Percentiles rank a stretch among this genome's conserved stretches.
Evolutionary conservation across 1,140 invertebrate species (phyloP).

Genomic region (Pseudomyrmex pallidus): DNA sequence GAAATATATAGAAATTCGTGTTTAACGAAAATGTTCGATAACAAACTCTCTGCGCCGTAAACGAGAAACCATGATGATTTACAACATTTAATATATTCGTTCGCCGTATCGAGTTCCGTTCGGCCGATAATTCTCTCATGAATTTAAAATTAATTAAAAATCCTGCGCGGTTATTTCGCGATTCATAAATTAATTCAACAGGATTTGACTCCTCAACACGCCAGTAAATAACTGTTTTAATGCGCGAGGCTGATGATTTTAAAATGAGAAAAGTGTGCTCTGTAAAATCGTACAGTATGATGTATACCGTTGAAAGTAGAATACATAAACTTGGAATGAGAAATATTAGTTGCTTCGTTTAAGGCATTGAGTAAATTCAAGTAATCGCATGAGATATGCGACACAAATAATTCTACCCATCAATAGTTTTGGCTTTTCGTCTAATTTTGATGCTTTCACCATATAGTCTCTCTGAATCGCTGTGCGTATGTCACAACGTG

Average conservation of each 20-base stretch:
- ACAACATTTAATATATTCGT: constrained; percentile 30
- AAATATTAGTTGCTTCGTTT: background rate
- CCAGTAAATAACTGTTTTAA: constrained; percentile 51
- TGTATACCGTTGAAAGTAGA: constrained; percentile 2
- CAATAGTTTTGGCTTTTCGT: background rate
- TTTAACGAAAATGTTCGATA: constrained; percentile 12
- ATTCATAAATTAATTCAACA: constrained; percentile 52
- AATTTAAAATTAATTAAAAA: constrained; percentile 58
- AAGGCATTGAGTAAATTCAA: background rate
- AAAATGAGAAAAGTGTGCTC: constrained; percentile 11
- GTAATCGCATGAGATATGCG: background rate
- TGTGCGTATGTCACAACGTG: background rate
- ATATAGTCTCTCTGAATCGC: constrained; percentile 17
- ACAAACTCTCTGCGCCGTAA: background rate
- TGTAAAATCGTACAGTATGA: background rate
- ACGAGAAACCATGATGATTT: constrained; percentile 1
- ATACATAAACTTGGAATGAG: background rate
- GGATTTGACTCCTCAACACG: constrained; percentile 46
- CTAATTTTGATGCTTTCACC: background rate
- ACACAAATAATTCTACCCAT: background rate
- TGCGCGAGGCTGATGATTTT: constrained; percentile 36
- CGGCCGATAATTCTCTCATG: constrained; percentile 1
- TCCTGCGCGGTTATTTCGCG: constrained; percentile 46
- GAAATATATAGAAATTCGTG: constrained; percentile 5
- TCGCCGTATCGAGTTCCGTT: constrained; percentile 13